phyloP scores from a whole-genome alignment of 2,888 invertebrate genomes.

The Lagria hirta region DNA sequence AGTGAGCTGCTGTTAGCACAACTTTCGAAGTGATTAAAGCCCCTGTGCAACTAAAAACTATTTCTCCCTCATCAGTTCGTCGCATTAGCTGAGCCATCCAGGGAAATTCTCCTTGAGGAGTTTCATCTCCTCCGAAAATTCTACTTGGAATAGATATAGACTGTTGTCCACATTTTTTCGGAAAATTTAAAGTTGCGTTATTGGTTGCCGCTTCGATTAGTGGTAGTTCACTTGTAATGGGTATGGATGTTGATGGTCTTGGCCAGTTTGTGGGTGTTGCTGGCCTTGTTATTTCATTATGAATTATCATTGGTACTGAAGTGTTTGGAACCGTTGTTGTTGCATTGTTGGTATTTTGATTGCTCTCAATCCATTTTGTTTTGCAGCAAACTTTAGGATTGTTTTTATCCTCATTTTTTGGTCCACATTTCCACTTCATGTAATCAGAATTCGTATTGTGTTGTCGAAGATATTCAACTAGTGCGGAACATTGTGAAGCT shows the following conservation, averaged over 20 bases:
- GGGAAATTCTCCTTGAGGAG: slow-evolving; percentile 56
- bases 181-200: background rate
- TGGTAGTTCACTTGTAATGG: background rate
- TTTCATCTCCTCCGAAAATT: slow-evolving; percentile 48
- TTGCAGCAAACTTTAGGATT: slow-evolving; percentile 10
- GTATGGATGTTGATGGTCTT: too few species aligned
- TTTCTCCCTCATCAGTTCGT: slow-evolving; percentile 33
- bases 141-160: slow-evolving; percentile 18
- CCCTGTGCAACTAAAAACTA: slow-evolving; percentile 55
- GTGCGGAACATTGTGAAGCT: too few species aligned
- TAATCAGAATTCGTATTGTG: too few species aligned
- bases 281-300: too few species aligned
- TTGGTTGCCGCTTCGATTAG: background rate
- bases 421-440: slow-evolving; percentile 10
- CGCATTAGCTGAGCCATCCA: slow-evolving; percentile 58
- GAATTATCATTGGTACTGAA: too few species aligned
- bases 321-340: too few species aligned
- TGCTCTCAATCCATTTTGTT: too few species aligned
- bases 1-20: slow-evolving; percentile 60
- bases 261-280: too few species aligned
- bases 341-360: too few species aligned
- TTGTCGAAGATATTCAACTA: too few species aligned
- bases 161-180: slow-evolving; percentile 7
- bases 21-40: slow-evolving; percentile 57
- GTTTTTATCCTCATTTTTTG: slow-evolving; percentile 8